Evolutionary conservation across 2,797 vertebrate species (phyloP).

Genomic region (Okamejei kenojei): DNA sequence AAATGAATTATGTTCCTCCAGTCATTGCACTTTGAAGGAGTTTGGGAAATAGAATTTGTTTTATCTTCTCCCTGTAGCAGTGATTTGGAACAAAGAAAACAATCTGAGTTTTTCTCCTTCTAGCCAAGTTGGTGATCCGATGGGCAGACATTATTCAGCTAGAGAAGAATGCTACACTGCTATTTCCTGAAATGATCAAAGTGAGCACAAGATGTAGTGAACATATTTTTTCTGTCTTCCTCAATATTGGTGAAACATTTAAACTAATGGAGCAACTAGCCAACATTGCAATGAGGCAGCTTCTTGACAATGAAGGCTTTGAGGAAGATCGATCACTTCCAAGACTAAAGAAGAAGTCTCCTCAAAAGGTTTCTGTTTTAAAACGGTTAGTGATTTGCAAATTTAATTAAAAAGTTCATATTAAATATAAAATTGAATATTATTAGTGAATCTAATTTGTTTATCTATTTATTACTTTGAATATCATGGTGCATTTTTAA

Average conservation of each 20-base stretch:
- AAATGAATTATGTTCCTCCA: not conserved
- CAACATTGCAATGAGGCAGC: constrained; percentile 94
- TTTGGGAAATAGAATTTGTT: not conserved
- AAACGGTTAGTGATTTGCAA: constrained; percentile 69
- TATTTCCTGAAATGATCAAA: constrained; percentile 85
- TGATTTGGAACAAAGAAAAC: not conserved
- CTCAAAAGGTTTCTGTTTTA: constrained; percentile 87
- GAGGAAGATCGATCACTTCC: constrained; percentile 90
- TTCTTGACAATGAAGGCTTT: constrained; percentile 94
- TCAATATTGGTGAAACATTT: constrained; percentile 94
- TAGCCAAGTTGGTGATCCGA: constrained; percentile 88
- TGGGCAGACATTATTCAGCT: constrained; percentile 96
- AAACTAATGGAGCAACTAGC: constrained; percentile 95
- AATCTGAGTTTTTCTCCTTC: not conserved
- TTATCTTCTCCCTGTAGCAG: not conserved
- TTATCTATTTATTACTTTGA: not conserved
- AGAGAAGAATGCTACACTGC: constrained; percentile 85
- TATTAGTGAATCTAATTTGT: not conserved
- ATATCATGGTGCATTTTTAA: no score
- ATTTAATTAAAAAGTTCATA: not conserved
- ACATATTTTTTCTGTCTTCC: constrained; percentile 91
- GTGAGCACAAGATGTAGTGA: constrained; percentile 84
- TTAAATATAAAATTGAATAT: not conserved
- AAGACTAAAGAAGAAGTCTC: constrained; percentile 91
- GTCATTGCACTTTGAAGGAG: not conserved